Base-by-base conservation (phyloP, 2,113 vertebrate species). In the Arothron firmamentum region DNA sequence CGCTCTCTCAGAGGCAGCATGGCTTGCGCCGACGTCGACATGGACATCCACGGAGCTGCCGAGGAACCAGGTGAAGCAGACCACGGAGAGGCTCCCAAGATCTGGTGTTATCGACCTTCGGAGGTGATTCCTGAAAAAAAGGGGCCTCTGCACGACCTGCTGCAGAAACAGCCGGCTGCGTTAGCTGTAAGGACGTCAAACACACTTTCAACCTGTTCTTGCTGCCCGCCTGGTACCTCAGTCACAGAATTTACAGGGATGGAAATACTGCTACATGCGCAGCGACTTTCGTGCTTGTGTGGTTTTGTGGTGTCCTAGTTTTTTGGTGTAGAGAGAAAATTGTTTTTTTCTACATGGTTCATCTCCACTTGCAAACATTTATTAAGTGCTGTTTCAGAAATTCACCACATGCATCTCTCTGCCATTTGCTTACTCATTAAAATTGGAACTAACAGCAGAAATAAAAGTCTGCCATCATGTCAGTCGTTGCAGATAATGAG, bases 401-500 rank as follows among this genome's bases (percentile, higher is more conserved):
- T 11, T 43, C 2, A 23, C 3, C 2, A 23, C 21, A 43, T 45
- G 34, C 34, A 38, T 38, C 34, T 38, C 25, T 3, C 25, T 28
- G 25, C 25, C 25, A 28, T 28, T 10, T 10, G 34, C 11, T 38
- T 38, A 31, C 28, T 31, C 5, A 31, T 31, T 31, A 31, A 31
- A 31, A 31, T 31, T 6, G 28, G 28, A 28, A 28, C 25, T 28
- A 28, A 28, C 25, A 7, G 25, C 25, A 28, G 25, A 3, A 28
- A 28, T 28, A 28, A 28, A 28, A 28, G 6, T 28, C 6, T 43
- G 21, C 21, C 21, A 23, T 23, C 21, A 1, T n/a, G 14, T 66
- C 68, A 92, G 91, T 77, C 79, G 62, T 25, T 88, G 67, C 91
- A 90, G 83, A 48, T 86, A 9, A 14, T 74, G 56, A 82, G 83